These are phyloP conservation scores for Hedychridium roseum DNA, from an alignment of 2,888 invertebrate genomes.

Conservation along the genomic window DNA sequence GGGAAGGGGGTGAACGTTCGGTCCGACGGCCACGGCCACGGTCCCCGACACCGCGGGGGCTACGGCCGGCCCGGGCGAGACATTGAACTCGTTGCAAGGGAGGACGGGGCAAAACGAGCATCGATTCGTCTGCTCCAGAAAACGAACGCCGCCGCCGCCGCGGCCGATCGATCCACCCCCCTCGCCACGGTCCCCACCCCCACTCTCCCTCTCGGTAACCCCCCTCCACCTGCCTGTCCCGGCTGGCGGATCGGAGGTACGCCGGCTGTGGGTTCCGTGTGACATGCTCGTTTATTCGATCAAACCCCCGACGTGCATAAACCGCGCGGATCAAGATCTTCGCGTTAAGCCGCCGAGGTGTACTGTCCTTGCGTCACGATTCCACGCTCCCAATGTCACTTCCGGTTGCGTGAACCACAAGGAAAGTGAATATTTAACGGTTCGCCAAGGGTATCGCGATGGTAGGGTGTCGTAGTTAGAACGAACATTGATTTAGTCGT, in stretches of 20 bases:
- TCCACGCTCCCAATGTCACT: not conserved
- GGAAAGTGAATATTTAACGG: no score
- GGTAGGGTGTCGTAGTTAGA: no score
- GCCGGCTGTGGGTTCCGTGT: conserved; percentile 31
- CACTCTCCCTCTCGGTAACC: conserved; percentile 11
- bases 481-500: no score
- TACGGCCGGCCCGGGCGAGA: conserved; percentile 56
- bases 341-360: no score
- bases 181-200: conserved; percentile 17
- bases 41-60: conserved; percentile 38
- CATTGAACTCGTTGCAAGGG: conserved; percentile 58
- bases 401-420: no score
- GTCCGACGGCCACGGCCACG: conserved; percentile 51
- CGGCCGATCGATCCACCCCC: conserved; percentile 20
- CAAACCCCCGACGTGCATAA: conserved; percentile 16
- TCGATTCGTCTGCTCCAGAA: conserved; percentile 60
- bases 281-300: conserved; percentile 38
- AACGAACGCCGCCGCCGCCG: conserved; percentile 36
- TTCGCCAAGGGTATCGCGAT: no score
- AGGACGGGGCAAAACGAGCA: conserved; percentile 49
- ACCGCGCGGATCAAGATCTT: no score
- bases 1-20: conserved; percentile 23
- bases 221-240: conserved; percentile 5
- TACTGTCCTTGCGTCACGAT: no score
- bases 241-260: conserved; percentile 9